A percentile compares a stretch with the other conserved stretches of the same genome.
Conservation (phyloP, 2,888 invertebrate genomes). For the Papilio gigon region DNA sequence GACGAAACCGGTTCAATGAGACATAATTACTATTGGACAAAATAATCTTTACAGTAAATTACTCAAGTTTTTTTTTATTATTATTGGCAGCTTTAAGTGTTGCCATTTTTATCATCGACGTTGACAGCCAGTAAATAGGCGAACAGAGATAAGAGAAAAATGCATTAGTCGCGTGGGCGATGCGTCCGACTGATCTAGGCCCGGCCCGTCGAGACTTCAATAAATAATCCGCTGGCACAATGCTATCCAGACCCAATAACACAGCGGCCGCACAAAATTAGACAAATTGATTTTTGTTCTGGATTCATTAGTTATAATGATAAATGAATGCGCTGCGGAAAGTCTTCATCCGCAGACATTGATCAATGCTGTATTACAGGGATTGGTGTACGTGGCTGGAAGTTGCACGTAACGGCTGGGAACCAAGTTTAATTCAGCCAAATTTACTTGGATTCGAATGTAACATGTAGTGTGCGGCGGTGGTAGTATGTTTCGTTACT, state of each 20-base stretch:
- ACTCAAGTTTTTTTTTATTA: background rate
- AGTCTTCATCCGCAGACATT: background rate
- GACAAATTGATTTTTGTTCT: conserved; percentile 26
- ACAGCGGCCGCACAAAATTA: conserved; percentile 7
- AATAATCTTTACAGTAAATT: too few species aligned
- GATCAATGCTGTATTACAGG: conserved; percentile 2
- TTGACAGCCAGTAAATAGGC: conserved; percentile 3
- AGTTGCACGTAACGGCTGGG: background rate
- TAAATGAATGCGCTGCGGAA: background rate
- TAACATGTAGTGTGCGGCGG: too few species aligned
- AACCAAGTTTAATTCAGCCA: background rate
- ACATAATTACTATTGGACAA: too few species aligned
- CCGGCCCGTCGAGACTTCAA: conserved; percentile 29
- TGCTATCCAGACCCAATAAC: conserved; percentile 37
- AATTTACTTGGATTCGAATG: too few species aligned
- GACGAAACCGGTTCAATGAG: too few species aligned
- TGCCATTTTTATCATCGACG: conserved; percentile 14
- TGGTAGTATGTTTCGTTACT: too few species aligned
- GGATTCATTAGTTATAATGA: conserved; percentile 16
- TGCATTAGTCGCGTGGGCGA: conserved; percentile 18
- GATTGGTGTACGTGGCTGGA: background rate
- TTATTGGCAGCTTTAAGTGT: background rate
- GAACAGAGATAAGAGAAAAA: conserved; percentile 26
- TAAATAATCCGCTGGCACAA: conserved; percentile 30
- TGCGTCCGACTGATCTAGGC: conserved; percentile 24